Evolutionary conservation across 92 coral and sea anemone species (phyloP).

Genomic region (Epizoanthus ramosus): DNA sequence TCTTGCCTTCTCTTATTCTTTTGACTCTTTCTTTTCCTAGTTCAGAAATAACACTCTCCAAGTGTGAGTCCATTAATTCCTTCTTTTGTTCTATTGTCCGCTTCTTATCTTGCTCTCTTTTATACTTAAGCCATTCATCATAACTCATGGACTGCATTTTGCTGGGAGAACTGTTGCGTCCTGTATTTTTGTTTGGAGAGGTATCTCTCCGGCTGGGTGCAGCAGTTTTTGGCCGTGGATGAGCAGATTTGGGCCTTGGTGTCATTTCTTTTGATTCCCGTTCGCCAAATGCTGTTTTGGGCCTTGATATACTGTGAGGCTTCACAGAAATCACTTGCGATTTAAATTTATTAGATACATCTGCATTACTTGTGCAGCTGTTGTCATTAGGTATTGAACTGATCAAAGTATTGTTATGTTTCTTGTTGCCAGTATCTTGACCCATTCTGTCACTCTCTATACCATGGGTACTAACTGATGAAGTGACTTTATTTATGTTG

Average conservation of each 20-base stretch:
- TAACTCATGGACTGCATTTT: slow-evolving; percentile 76
- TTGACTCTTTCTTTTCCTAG: slow-evolving; percentile 84
- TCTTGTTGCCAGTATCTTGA: background rate
- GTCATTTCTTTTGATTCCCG: slow-evolving; percentile 1
- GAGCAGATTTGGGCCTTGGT: slow-evolving; percentile 36
- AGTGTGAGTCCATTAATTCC: slow-evolving; percentile 80
- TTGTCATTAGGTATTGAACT: background rate
- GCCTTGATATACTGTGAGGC: background rate
- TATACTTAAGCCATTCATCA: slow-evolving; percentile 81
- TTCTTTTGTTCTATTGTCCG: slow-evolving; percentile 60
- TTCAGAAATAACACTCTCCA: slow-evolving; percentile 72
- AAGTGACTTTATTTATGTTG: background rate
- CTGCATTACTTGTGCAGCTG: background rate
- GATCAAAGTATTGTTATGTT: background rate
- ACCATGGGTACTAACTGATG: background rate
- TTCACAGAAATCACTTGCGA: background rate
- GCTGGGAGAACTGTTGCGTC: background rate
- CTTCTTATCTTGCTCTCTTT: slow-evolving; percentile 73
- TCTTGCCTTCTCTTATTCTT: slow-evolving; percentile 65
- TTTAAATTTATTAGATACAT: background rate
- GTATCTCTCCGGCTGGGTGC: slow-evolving; percentile 5
- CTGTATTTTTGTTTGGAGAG: background rate
- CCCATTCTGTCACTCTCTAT: background rate
- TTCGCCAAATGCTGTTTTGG: background rate
- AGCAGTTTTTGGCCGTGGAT: slow-evolving; percentile 62